Evolutionary conservation across 2,888 invertebrate species (phyloP).

Genomic region (Coleophora flavipennella): DNA sequence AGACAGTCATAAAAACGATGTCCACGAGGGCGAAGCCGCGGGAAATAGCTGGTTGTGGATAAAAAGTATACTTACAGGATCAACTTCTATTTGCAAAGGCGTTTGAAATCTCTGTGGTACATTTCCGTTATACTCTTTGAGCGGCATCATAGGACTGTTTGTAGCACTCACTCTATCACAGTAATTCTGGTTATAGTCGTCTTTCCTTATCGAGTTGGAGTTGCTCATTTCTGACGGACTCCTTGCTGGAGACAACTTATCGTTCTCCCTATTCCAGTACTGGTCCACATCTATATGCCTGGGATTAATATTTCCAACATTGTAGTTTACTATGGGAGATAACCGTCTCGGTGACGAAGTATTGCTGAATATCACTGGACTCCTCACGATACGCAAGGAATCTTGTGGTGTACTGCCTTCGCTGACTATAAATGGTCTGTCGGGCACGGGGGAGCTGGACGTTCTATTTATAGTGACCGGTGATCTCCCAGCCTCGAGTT

Average conservation of each 20-base stretch:
- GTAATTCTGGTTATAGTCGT: slow-evolving; percentile 60
- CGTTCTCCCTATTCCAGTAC: slow-evolving; percentile 50
- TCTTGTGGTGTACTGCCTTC: slow-evolving; percentile 49
- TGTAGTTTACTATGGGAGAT: slow-evolving; percentile 63
- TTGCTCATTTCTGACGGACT: slow-evolving; percentile 45
- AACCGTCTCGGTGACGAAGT: slow-evolving; percentile 54
- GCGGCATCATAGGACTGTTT: slow-evolving; percentile 48
- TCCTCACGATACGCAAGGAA: slow-evolving; percentile 40
- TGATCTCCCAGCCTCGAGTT: slow-evolving; percentile 35
- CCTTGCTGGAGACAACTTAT: slow-evolving; percentile 43
- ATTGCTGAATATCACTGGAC: slow-evolving; percentile 61
- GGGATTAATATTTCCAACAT: slow-evolving; percentile 68
- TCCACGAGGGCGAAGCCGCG: too few species aligned
- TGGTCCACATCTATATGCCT: slow-evolving; percentile 59
- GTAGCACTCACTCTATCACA: slow-evolving; percentile 48
- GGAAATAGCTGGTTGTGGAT: too few species aligned
- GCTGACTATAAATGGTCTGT: slow-evolving; percentile 23
- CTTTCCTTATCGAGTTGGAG: slow-evolving; percentile 44
- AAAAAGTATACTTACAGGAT: slow-evolving; percentile 75
- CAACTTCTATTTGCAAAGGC: slow-evolving; percentile 77
- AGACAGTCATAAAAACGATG: too few species aligned
- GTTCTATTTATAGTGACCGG: slow-evolving; percentile 41
- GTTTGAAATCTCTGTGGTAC: slow-evolving; percentile 50
- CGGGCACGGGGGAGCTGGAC: slow-evolving; percentile 47
- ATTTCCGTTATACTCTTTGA: slow-evolving; percentile 55